Base-by-base conservation (phyloP, 2,888 invertebrate species). In the Melieria omissa region DNA sequence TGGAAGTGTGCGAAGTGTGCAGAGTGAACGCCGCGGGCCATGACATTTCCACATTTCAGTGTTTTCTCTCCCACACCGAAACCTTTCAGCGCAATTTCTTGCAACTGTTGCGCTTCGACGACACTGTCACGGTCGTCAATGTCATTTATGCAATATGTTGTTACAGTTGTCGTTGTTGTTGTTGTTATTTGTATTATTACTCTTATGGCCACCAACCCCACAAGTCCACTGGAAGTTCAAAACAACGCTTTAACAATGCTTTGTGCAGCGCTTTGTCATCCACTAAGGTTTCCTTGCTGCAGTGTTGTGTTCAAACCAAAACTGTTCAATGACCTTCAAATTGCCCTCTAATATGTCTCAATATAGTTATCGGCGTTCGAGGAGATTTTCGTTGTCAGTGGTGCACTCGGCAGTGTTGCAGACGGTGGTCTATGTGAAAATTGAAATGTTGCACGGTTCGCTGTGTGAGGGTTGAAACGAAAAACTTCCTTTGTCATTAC, bases 321-420 rank as follows among this genome's bases (percentile, higher is more conserved):
- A 54, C 69, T 62, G 62, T 69, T 62, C 61, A 69, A 62, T 69
- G 69, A 69, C 69, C 69, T 69, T 62, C 62, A 69, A 69, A 62
- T 62, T 66, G 41, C 47, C 16, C 49, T 12, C 9, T 29, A 14
- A 57, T 46, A 54, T 54, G 52, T 14, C 29, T 29, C 29, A 29
- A 29, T 29, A 29, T 29, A 29, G 29, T 29, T 29, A 29, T 29
- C 29, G 29, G 29, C 29, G 29, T 29, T 29, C 2, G 29, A 29
- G 29, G 29, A 29, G 29, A 29, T 29, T 29, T 29, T 29, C 29
- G 29, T 29, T 29, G 29, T 29, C 29, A 29, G 29, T 29, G 29
- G 29, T 29, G 29, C 29, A 29, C 3, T 29, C 29, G 29, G 29
- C 29, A 29, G 29, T 29, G 29, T 3, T 29, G 29, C 29, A 29